These are phyloP conservation scores for Tupiocoris notatus DNA, from an alignment of 2,888 invertebrate species.

Conservation along the genomic window DNA sequence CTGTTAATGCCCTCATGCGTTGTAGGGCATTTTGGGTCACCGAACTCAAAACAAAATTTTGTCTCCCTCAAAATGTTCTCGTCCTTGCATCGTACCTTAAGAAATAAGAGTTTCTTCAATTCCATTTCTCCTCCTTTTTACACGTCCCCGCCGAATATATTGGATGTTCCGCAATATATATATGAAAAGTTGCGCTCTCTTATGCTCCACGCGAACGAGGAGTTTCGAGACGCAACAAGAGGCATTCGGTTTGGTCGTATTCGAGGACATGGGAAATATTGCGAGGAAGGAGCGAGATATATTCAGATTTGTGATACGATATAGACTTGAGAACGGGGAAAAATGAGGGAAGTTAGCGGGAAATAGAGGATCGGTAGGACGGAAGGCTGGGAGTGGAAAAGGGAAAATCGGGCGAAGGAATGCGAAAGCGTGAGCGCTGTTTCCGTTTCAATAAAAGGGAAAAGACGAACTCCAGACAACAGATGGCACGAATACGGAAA, in stretches of 20 bases:
- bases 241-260: background rate
- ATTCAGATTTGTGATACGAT: background rate
- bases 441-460: background rate
- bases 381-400: background rate
- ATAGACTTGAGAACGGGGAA: too few relatives aligned
- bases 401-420: background rate
- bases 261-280: background rate
- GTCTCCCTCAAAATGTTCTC: too few relatives aligned
- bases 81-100: too few relatives aligned
- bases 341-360: background rate
- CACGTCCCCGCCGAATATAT: background rate
- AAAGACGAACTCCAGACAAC: background rate
- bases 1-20: too few relatives aligned
- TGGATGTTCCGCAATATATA: background rate
- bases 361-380: background rate
- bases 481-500: background rate
- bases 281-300: background rate
- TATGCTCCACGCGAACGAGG: background rate
- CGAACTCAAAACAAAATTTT: too few relatives aligned
- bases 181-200: background rate
- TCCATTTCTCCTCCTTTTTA: background rate
- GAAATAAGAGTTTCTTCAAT: too few relatives aligned
- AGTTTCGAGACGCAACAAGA: background rate
- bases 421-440: background rate
- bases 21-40: too few relatives aligned